Evolutionary conservation across 2,888 invertebrate genomes (phyloP), one percentile per base, ranked within the genome.

Genomic region (Heliconius charithonia): DNA sequence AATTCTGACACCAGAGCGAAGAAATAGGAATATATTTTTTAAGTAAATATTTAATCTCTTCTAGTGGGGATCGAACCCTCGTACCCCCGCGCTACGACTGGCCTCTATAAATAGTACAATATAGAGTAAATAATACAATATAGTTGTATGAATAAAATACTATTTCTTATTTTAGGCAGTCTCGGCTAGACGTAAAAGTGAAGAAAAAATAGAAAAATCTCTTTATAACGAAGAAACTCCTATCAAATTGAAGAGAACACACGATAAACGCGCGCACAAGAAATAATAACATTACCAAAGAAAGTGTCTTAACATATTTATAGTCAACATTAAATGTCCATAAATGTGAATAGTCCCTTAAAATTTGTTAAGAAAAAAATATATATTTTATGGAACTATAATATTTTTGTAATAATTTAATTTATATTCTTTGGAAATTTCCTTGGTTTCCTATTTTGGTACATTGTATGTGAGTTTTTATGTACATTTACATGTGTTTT

Each of bases 201-300:
- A 90, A 19, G 91, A 90, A 59, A 89, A 89, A 19, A 87, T 89
- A 2, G 91, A 91, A n/a, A 89, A 85, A 79, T 91, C 85, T 70
- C 77, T 86, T 0, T 90, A 88, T 76, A 85, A 84, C 65, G 92
- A 93, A 76, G 94, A 94, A 74, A 88, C 89, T 0, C 94, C 94
- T 0, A 93, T 92, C 71, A 88, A 93, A 32, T 85, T 94, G 71
- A 91, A 92, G 12, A 89, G 90, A 10, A 84, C 87, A 0, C 86
- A 89, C 76, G 92, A 91, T 41, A 89, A 91, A 45, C 74, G 74
- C 45, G 19, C 63, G 41, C 74, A 65, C 22, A 67, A 32, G n/a
- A 78, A 78, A 45, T 78, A 59, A 29, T 63, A 6, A 63, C 10
- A 27, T 13, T 16, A 27, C 27, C 27, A 63, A 16, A 7, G 2